phyloP scores from a whole-genome alignment of 2,797 vertebrate genomes.

The Sebastes hubbsi region DNA sequence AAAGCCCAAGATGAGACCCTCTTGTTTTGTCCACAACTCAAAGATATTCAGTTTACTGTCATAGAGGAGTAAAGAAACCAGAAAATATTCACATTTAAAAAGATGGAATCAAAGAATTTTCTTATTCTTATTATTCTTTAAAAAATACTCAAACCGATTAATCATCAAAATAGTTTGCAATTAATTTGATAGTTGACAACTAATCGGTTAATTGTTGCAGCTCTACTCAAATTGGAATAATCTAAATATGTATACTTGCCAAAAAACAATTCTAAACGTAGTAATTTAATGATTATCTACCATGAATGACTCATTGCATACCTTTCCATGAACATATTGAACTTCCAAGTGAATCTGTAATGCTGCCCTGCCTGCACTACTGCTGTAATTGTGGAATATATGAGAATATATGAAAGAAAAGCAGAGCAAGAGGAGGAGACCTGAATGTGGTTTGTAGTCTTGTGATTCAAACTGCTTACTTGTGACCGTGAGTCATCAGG shows the following conservation, averaged over 20 bases:
- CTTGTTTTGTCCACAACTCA: too few species aligned
- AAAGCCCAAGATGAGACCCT: too few species aligned
- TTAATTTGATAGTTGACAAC: too few species aligned
- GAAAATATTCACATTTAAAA: too few species aligned
- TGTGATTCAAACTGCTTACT: conserved; percentile 55
- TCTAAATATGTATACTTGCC: not conserved
- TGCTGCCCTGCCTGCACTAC: not conserved
- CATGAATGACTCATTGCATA: not conserved
- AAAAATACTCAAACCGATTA: too few species aligned
- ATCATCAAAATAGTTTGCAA: too few species aligned
- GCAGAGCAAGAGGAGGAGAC: not conserved
- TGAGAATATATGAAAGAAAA: conserved; percentile 14
- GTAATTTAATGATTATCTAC: not conserved
- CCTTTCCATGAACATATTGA: not conserved
- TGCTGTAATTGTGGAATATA: not conserved
- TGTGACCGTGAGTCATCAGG: conserved; percentile 70
- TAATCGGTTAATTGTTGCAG: too few species aligned
- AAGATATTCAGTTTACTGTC: too few species aligned
- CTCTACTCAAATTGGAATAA: too few species aligned
- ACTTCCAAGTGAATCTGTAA: not conserved
- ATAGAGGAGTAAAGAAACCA: too few species aligned
- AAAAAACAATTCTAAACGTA: not conserved
- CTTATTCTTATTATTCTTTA: too few species aligned
- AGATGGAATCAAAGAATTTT: too few species aligned
- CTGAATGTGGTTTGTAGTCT: conserved; percentile 38